Base-by-base conservation (phyloP, 2,113 vertebrate genomes). In the Camelus bactrianus region DNA sequence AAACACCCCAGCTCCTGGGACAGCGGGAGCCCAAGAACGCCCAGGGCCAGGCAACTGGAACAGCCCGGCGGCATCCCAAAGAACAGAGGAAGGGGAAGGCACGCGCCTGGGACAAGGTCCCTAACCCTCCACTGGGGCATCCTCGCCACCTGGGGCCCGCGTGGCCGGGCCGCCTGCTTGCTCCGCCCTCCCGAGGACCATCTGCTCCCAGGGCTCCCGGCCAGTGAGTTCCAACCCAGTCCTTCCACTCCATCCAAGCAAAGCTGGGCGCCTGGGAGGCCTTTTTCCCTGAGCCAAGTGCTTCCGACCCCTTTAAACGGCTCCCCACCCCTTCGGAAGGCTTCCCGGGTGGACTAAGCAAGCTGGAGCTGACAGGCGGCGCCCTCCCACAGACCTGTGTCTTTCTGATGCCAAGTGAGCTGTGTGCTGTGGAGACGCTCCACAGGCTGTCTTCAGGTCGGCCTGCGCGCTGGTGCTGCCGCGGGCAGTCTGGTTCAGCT, bases 401-500 rank as follows among this genome's bases (percentile, higher is more conserved):
- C 30, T 28, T 93, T 48, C 32, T 13, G 1, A 54, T 54, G 52
- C 52, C 52, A 28, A 2, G 12, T 32, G 60, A 79, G 50, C 8
- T 14, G 10, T 8, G 8, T 2, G 2, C 11, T n/a, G 6, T 1
- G n/a, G 56, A 42, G 38, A 54, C 8, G 24, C 58, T 60, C 67
- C 13, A 28, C 70, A 56, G 35, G 28, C 38, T 16, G 14, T 52
- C 70, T 30, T 38, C 48, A 56, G 69, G 11, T 0, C 17, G 20
- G 70, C 9, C 32, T 65, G 11, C 15, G 8, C 6, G 22, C 54
- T 4, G 50, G 46, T 28, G 42, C 30, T n/a, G 38, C 46, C 10
- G 1, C 1, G 3, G 0, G 20, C 3, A 3, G 24, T 3, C 52
- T 54, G 60, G 75, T 1, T 90, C 22, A 0, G 48, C 11, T 2